phyloP scores from a whole-genome alignment of 2,113 vertebrate genomes.

The Bos javanicus region DNA sequence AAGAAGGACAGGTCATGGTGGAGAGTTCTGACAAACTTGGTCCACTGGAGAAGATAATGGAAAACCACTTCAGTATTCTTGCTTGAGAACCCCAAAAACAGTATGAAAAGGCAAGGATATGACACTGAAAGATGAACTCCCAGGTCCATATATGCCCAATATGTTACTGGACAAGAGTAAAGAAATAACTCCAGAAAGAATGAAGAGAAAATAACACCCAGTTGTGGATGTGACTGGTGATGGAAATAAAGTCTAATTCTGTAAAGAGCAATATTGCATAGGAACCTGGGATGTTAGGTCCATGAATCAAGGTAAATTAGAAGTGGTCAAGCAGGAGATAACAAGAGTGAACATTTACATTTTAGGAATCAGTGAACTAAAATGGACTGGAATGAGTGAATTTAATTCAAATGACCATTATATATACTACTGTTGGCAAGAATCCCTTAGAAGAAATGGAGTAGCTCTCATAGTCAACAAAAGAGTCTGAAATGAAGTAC shows the following conservation, averaged over 20 bases:
- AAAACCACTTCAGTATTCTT: background rate
- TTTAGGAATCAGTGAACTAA: background rate
- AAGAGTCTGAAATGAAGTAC: background rate
- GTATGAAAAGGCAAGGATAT: background rate
- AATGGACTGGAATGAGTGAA: background rate
- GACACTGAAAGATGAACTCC: background rate
- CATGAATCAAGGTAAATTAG: background rate
- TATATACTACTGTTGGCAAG: background rate
- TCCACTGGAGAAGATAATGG: background rate
- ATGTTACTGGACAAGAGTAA: background rate
- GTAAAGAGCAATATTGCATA: background rate
- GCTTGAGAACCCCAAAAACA: background rate
- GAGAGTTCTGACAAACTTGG: background rate
- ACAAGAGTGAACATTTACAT: background rate
- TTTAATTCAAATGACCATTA: background rate
- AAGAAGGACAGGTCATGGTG: background rate
- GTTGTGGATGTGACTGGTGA: background rate
- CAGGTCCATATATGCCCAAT: background rate
- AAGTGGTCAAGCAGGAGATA: background rate
- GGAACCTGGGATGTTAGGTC: background rate
- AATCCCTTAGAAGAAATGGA: background rate
- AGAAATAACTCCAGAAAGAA: background rate
- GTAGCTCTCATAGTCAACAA: background rate
- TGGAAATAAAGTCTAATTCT: background rate
- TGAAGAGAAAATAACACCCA: background rate